These are phyloP conservation scores for Drosophila recens DNA, from an alignment of 2,888 invertebrate genomes.

Conservation along the genomic window DNA sequence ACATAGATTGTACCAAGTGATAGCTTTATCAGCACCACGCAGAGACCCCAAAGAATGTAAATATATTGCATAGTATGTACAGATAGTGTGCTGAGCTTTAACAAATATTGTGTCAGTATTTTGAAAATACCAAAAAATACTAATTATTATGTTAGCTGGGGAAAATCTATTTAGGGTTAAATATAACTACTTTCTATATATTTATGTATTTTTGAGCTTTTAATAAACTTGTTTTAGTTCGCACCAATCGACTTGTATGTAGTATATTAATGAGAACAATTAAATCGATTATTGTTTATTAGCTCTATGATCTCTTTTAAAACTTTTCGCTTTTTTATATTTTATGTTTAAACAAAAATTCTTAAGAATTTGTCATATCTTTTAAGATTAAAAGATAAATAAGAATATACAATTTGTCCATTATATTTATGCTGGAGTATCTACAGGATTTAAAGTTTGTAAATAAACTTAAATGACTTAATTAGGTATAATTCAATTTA, in stretches of 20 bases:
- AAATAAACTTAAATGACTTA: background rate
- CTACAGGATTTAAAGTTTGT: too few species aligned
- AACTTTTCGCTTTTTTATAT: too few species aligned
- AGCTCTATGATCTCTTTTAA: too few species aligned
- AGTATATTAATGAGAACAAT: too few species aligned
- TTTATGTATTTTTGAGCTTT: background rate
- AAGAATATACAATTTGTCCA: too few species aligned
- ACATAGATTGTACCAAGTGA: slow-evolving; percentile 10
- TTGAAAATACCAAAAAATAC: background rate
- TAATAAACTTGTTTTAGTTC: background rate
- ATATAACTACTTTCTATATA: background rate
- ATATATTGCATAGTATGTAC: too few species aligned
- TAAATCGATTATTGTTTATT: too few species aligned
- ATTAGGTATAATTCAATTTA: background rate
- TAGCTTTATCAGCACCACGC: slow-evolving; percentile 22
- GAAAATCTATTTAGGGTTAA: background rate
- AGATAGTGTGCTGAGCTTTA: background rate
- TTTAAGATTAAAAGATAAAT: too few species aligned
- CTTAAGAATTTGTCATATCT: too few species aligned
- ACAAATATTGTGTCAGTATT: slow-evolving; percentile 7
- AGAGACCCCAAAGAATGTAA: slow-evolving; percentile 3
- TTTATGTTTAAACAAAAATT: too few species aligned
- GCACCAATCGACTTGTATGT: too few species aligned
- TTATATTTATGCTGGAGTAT: too few species aligned
- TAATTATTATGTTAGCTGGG: background rate